phyloP scores from a whole-genome alignment of 2,113 vertebrate genomes.

The Tragelaphus imberbis region DNA sequence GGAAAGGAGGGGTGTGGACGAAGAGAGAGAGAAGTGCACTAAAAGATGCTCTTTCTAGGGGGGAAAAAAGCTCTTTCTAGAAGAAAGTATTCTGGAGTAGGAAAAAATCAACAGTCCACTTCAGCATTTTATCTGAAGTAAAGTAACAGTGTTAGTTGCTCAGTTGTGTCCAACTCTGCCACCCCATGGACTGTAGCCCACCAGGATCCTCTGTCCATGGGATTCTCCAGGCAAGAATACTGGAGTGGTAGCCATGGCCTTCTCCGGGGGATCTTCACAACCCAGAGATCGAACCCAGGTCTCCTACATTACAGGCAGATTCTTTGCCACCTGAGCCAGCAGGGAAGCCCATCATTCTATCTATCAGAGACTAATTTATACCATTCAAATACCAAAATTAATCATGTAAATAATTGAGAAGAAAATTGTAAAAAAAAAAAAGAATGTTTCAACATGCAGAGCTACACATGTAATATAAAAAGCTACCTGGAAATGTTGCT shows the following conservation, averaged over 20 bases:
- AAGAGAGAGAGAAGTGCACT: neutral
- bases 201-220: neutral
- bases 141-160: neutral
- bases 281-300: neutral
- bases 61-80: neutral
- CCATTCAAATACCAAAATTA: neutral
- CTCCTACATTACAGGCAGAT: neutral
- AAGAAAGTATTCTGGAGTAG: neutral
- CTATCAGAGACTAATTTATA: neutral
- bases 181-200: neutral
- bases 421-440: neutral
- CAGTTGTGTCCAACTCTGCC: neutral
- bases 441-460: neutral
- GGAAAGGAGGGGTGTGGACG: fast-evolving
- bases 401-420: neutral
- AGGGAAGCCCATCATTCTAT: neutral
- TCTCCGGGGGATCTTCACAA: neutral
- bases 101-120: neutral
- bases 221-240: neutral
- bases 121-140: neutral
- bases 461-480: neutral
- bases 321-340: neutral
- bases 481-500: neutral
- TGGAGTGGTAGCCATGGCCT: neutral
- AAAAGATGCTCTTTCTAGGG: neutral